Base-by-base conservation (phyloP, 2,113 vertebrate species). In the Xiphias gladius region DNA sequence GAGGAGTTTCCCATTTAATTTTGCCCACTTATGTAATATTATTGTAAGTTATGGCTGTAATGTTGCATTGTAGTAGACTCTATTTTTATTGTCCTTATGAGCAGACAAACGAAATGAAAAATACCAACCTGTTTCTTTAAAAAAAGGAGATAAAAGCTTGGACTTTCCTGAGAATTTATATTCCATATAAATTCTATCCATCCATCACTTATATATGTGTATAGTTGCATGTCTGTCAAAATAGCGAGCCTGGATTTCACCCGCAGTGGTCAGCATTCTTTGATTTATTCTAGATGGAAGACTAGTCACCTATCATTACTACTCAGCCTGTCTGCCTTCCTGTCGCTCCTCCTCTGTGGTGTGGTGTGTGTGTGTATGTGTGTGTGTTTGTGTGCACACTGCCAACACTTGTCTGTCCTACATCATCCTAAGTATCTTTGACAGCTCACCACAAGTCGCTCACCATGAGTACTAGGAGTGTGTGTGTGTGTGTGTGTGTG, bases 371-470 rank as follows among this genome's bases (percentile, higher is more conserved):
- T 80, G 57, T 75, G 50, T 57, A 65, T 82, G 43, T 19, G 48
- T 86, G 82, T 90, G 83, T 7, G 17, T 20, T 7, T 20, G 46
- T 50, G 46, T 20, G 46, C 80, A 86, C 72, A 26, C 41, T 78
- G 58, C 82, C 73, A 84, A 73, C 80, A 66, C 80, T 86, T 86
- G 87, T 86, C 93, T 95, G 93, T 90, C 90, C 91, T 91, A 83
- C 86, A 84, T 94, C 93, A 94, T 80, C 55, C 24, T 93, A 94
- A 94, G 90, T 84, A 59, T 82, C 91, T 90, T 70, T 94, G 94
- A 94, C 94, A 94, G 91, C 88, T 86, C 80, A 89, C 93, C 91
- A 50, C 93, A 94, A 91, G 89, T 91, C 87, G 85, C 92, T 93
- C 92, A 93, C 82, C 92, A 77, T 88, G 80, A 91, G 55, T n/a